Conservation (phyloP, 1,140 invertebrate genomes). For the Drosophila oshimai region DNA sequence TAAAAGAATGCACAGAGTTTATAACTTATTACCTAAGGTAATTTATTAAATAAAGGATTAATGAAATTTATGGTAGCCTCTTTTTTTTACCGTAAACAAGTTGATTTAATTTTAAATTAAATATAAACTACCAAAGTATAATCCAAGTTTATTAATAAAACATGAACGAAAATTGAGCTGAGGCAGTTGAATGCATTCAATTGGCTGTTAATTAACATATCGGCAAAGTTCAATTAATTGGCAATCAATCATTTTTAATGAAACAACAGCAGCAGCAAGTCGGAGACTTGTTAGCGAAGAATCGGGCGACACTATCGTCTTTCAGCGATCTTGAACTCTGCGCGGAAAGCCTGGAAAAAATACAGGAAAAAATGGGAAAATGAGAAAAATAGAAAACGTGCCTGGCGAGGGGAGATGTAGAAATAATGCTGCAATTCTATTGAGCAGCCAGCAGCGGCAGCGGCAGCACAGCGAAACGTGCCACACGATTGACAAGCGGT, state of each 20-base stretch:
- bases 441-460: conserved; percentile 7
- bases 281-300: conserved; percentile 40
- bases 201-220: conserved; percentile 70
- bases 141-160: conserved; percentile 32
- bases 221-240: conserved; percentile 78
- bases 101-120: no score
- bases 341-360: conserved; percentile 26
- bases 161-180: conserved; percentile 14
- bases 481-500: conserved; percentile 72
- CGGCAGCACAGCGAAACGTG: conserved; percentile 24
- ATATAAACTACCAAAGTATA: no score
- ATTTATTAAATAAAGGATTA: no score
- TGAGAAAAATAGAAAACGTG: conserved; percentile 62
- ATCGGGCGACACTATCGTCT: conserved; percentile 69
- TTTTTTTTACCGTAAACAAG: no score
- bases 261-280: conserved; percentile 50
- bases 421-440: conserved; percentile 54
- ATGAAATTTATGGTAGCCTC: no score
- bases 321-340: conserved; percentile 62
- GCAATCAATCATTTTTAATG: conserved; percentile 80
- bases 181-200: conserved; percentile 30
- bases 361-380: conserved; percentile 32
- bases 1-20: no score
- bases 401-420: conserved; percentile 33
- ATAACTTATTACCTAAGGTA: no score